Evolutionary conservation across 2,113 vertebrate species (phyloP).

Genomic region (Centropus bengalensis): DNA sequence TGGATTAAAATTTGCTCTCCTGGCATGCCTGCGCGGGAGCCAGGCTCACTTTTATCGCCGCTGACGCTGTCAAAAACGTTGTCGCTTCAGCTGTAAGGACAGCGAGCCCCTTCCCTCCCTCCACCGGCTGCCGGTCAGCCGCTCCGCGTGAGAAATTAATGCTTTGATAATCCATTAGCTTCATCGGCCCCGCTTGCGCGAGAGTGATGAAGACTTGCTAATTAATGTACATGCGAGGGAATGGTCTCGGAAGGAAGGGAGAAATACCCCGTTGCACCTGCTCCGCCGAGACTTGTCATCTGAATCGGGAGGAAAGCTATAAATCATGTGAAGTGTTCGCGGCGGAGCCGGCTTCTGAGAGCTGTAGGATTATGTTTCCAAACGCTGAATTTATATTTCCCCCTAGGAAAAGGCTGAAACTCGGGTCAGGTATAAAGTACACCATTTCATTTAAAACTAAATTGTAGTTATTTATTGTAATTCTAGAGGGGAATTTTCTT

Average conservation of each 20-base stretch:
- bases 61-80: background rate
- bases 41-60: background rate
- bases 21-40: background rate
- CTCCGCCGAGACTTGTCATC: conserved; percentile 33
- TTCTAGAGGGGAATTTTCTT: background rate
- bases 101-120: background rate
- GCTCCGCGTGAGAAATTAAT: background rate
- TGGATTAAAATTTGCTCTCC: background rate
- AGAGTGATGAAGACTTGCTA: background rate
- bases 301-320: conserved; percentile 30
- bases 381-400: conserved; percentile 58
- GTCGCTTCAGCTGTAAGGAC: background rate
- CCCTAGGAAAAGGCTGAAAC: conserved; percentile 53
- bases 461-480: conserved; percentile 20
- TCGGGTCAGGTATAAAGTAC: conserved; percentile 45
- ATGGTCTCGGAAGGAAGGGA: conserved; percentile 9
- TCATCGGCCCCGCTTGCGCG: background rate
- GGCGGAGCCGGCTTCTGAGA: conserved; percentile 13
- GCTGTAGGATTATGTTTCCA: conserved; percentile 51
- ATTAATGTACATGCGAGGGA: conserved; percentile 8
- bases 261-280: conserved; percentile 32
- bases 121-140: background rate
- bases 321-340: conserved; percentile 46
- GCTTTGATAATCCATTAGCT: background rate
- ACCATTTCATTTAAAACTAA: conserved; percentile 49